Evolutionary conservation across 2,888 invertebrate genomes (phyloP).

Genomic region (Anthophora plumipes): DNA sequence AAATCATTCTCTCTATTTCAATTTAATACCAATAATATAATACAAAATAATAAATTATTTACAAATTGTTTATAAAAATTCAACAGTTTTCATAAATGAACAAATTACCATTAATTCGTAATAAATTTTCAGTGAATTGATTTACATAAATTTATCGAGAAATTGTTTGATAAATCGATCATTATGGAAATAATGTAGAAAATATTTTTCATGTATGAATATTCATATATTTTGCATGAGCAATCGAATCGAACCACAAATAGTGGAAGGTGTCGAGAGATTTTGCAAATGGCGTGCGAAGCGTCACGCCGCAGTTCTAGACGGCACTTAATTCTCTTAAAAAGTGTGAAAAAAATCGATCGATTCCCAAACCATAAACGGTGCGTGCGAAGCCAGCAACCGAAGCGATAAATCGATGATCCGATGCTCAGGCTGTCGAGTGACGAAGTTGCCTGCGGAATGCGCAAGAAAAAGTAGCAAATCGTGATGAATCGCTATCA

Average conservation of each 20-base stretch:
- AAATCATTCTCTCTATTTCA: background rate
- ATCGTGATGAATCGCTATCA: conserved; percentile 69
- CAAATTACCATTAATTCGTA: too few relatives aligned
- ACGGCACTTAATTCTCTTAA: conserved; percentile 40
- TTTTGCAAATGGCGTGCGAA: background rate
- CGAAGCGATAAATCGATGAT: conserved; percentile 66
- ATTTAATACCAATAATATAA: too few relatives aligned
- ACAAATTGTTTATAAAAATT: too few relatives aligned
- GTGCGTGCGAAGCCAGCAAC: conserved; percentile 52
- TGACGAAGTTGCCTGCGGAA: conserved; percentile 57
- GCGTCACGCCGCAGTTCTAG: conserved; percentile 2
- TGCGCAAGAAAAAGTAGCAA: conserved; percentile 63
- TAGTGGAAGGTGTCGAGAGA: background rate
- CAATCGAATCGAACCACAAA: background rate
- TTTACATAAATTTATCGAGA: too few relatives aligned
- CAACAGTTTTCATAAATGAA: background rate
- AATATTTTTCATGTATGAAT: too few relatives aligned
- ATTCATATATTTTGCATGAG: too few relatives aligned
- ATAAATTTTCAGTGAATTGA: too few relatives aligned
- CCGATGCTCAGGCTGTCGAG: conserved; percentile 36
- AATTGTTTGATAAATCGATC: background rate
- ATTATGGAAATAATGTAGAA: background rate
- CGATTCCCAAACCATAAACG: conserved; percentile 53
- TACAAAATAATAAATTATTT: too few relatives aligned
- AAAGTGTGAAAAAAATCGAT: conserved; percentile 34